Conservation (phyloP, 2,113 vertebrate species). For the Leptocoma aspasia region DNA sequence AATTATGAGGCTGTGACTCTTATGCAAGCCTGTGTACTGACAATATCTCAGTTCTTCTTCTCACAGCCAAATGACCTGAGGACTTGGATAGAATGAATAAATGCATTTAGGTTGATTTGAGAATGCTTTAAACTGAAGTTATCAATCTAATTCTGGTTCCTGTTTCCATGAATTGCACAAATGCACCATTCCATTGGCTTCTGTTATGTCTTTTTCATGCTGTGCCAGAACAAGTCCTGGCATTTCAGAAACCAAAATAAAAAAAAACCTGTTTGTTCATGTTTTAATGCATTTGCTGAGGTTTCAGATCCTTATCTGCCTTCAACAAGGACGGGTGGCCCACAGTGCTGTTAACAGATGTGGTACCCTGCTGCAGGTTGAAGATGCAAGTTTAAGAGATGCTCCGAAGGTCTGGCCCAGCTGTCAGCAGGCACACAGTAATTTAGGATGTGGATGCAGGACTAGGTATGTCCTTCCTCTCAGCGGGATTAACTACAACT, state of each 20-base stretch:
- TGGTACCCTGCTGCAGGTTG: neutral
- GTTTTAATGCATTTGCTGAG: neutral
- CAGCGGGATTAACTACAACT: neutral
- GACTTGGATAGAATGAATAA: neutral
- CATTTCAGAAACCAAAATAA: neutral
- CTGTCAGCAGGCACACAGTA: neutral
- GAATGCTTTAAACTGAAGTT: neutral
- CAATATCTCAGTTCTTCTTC: neutral
- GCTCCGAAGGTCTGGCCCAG: neutral
- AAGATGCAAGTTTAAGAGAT: neutral
- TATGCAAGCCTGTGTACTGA: neutral
- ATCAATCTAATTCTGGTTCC: neutral
- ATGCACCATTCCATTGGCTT: neutral
- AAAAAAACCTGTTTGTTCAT: neutral
- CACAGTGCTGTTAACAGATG: neutral
- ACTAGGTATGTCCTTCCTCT: neutral
- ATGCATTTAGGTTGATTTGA: neutral
- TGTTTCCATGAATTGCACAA: neutral
- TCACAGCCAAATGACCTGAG: neutral
- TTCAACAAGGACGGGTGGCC: neutral
- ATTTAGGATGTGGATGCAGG: neutral
- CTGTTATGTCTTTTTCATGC: neutral
- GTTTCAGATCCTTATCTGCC: neutral
- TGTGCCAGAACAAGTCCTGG: neutral
- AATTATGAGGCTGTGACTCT: neutral